Evolutionary conservation across 2,113 vertebrate species (phyloP), one percentile per base, ranked within the genome.

Genomic region (Periophthalmodon schlosseri): DNA sequence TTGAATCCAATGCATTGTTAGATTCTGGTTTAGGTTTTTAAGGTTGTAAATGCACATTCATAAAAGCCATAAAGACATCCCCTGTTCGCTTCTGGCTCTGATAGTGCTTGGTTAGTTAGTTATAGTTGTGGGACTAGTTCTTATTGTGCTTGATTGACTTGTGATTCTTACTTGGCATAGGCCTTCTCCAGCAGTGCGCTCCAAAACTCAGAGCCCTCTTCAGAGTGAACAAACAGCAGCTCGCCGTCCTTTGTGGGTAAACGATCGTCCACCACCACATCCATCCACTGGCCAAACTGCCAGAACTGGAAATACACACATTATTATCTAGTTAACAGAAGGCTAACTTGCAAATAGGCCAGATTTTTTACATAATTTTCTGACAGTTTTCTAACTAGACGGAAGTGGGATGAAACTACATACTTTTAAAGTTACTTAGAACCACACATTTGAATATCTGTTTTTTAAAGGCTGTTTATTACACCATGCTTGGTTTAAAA

Each of bases 141-240:
- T 52, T 20, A 52, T 65, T 9, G 20, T 65, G 34, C 16, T 10
- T 18, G 5, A 28, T n/a, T 33, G 16, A 0, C 16, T 74, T 85
- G 39, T 10, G 8, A 11, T 44, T 44, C 39, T 80, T 77, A 91
- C 90, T 91, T 91, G 58, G 90, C 87, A 44, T 91, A 91, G 2
- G 95, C 95, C 58, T 96, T 96, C 89, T 97, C 95, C 83, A 96
- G 84, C 75, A 90, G 86, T 12, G 90, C 90, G 33, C 90, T 91
- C 90, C 90, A 91, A 79, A 90, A 91, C 88, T 91, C 90, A 0
- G 75, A 84, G 47, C 86, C 82, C 36, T 86, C 78, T 16, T 65
- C 78, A 0, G 90, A 91, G 76, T 89, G 90, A 63, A 84, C 81
- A 68, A 83, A 88, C 60, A 88, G 56, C 81, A 84, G 83, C 65